phyloP scores from a whole-genome alignment of 2,888 invertebrate genomes.

The Sminthurides aquaticus region DNA sequence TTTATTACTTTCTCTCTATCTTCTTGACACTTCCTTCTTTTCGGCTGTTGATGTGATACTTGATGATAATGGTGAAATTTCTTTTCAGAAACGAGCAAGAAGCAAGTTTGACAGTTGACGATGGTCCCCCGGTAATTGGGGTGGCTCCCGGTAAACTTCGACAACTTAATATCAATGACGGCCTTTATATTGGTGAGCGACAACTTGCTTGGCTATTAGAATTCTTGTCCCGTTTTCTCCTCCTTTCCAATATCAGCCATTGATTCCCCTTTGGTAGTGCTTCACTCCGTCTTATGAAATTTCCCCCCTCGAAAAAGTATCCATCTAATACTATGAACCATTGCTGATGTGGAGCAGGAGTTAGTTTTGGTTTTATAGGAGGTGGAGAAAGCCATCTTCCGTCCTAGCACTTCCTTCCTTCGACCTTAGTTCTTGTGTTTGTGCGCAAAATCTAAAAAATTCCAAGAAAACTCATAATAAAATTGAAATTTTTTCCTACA shows the following conservation, averaged over 20 bases:
- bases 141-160: slow-evolving; percentile 76
- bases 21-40: no score
- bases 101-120: slow-evolving; percentile 82
- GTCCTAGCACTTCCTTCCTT: no score
- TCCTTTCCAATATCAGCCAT: background rate
- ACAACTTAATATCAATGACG: slow-evolving; percentile 77
- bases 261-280: background rate
- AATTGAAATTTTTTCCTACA: slow-evolving; percentile 48
- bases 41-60: background rate
- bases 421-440: no score
- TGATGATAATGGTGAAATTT: background rate
- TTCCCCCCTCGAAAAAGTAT: no score
- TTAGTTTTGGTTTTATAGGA: background rate
- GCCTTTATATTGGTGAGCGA: slow-evolving; percentile 74
- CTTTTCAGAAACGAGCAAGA: slow-evolving; percentile 71
- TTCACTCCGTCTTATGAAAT: background rate
- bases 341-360: no score
- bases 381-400: no score
- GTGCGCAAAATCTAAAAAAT: no score
- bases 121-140: slow-evolving; percentile 68
- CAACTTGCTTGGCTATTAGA: background rate
- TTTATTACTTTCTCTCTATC: no score
- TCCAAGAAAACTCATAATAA: no score
- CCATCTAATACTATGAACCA: background rate
- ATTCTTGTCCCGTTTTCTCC: background rate